Evolutionary conservation across 2,797 vertebrate species (phyloP).

Genomic region (Percopsis omiscomaycus): DNA sequence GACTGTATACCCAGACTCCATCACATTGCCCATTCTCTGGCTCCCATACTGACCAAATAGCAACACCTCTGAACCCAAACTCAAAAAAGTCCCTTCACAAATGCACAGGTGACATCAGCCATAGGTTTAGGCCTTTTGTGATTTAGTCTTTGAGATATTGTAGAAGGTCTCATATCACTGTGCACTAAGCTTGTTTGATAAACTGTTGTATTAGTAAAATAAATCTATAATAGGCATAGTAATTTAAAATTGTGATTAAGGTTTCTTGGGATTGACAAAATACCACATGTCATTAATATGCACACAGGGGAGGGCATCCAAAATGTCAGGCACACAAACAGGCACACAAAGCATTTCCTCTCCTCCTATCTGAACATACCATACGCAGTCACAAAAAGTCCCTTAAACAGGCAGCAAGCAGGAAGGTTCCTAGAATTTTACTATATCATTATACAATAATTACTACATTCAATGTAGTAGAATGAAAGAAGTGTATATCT

Average conservation of each 20-base stretch:
- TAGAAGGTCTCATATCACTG: not conserved
- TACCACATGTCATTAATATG: constrained; percentile 60
- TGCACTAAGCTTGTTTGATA: not conserved
- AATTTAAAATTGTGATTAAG: constrained; percentile 45
- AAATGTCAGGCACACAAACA: constrained; percentile 56
- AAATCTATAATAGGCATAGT: not conserved
- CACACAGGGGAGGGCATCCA: constrained; percentile 31
- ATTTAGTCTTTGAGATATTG: not conserved
- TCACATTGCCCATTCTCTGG: too few species aligned
- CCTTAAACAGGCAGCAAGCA: constrained; percentile 1
- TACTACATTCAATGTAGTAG: not conserved
- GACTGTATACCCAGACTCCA: too few species aligned
- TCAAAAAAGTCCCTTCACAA: too few species aligned
- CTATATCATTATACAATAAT: not conserved
- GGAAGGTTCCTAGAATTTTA: not conserved
- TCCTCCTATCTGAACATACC: constrained; percentile 13
- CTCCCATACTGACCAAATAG: too few species aligned
- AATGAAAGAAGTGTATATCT: too few species aligned
- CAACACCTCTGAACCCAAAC: too few species aligned
- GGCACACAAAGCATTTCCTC: constrained; percentile 33
- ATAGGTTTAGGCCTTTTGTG: too few species aligned
- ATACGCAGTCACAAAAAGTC: constrained; percentile 1
- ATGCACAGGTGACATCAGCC: too few species aligned
- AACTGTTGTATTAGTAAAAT: too few species aligned
- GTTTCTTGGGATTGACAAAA: constrained; percentile 62